Evolutionary conservation across 2,797 vertebrate genomes (phyloP), one percentile per base, ranked within the genome.

Genomic region (Propithecus perrieri): DNA sequence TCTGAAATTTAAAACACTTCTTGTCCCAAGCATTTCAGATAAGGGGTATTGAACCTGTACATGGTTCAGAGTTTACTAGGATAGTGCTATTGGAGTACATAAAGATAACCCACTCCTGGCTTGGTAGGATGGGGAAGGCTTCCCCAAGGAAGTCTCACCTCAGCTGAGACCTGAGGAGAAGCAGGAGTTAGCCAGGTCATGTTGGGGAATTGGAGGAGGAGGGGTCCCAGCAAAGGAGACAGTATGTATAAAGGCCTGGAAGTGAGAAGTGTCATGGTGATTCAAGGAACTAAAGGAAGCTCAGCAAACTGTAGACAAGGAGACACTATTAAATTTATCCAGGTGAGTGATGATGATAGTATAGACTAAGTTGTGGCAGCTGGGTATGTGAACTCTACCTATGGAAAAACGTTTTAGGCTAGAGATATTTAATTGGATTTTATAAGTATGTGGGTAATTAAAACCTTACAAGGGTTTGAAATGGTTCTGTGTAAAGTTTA

Each of bases 401-500:
- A 12, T 14, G 48, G 65, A 41, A 57, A 57, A 85, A 76, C 1
- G 11, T 86, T 94, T 50, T 85, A 84, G 72, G 14, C 50, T 48
- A 79, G 35, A 95, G 48, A 43, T 55, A 35, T 65, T 80, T 74
- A 50, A 71, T 38, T 95, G n/a, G 35, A 65, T 79, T 89, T 46
- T 92, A 59, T 89, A 75, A 79, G 11, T 74, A 53, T 17, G 12
- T 61, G n/a, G 15, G 41, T 38, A 80, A 83, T 85, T 67, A 57
- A 92, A 94, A 59, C 8, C 26, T 83, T 83, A 4, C 43, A 74
- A 63, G 15, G 0, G 30, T 87, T 88, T 88, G 48, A 72, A 93
- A 95, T 61, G 12, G 17, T 85, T 96, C 79, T 69, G n/a, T 57
- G 67, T 41, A 80, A 93, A 28, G 46, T 75, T 80, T 89, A 22